Base-by-base conservation (phyloP, 2,888 invertebrate species). In the Pachymerium ferrugineum region DNA sequence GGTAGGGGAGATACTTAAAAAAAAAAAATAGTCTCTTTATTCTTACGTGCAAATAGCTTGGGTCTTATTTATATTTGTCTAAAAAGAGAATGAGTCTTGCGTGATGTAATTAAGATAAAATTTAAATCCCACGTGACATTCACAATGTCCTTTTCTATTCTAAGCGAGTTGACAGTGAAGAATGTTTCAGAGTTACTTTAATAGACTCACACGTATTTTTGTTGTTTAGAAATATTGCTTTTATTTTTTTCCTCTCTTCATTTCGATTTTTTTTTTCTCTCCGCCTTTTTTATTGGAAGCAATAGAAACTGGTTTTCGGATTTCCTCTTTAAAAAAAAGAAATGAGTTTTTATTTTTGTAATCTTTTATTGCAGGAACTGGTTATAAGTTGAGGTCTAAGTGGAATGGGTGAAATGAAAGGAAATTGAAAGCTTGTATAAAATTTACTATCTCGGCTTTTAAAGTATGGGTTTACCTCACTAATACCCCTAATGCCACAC, bases 91-190 rank as follows among this genome's bases (percentile, higher is more conserved):
- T 3, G 19, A 54, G 47, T 22, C 19, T 4, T 54, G 47, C 47
- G 47, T 54, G 47, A 54, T 54, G 47, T 19, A 54, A 54, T 54
- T 54, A 54, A 54, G 47, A 22, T 54, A 54, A 54, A 54, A 54
- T 54, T 54, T 22, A 54, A 54, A 54, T 10, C 47, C 47, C 47
- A 54, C 47, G 47, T 54, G 47, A 54, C 47, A 8, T 42, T 12
- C 16, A 12, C 42, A n/a, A 12, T 42, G n/a, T 54, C 47, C 16
- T 1, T 54, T 19, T n/a, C n/a, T n/a, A n/a, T n/a, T n/a, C n/a
- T n/a, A n/a, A n/a, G n/a, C n/a, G n/a, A n/a, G n/a, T n/a, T 54
- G 47, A 54, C 47, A 54, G 47, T 54, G 47, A 54, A 54, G 47
- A n/a, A 54, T 22, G 16, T 54, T 54, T 54, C n/a, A n/a, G n/a